phyloP scores from a whole-genome alignment of 2,888 invertebrate genomes.

The Nomada ruficornis region DNA sequence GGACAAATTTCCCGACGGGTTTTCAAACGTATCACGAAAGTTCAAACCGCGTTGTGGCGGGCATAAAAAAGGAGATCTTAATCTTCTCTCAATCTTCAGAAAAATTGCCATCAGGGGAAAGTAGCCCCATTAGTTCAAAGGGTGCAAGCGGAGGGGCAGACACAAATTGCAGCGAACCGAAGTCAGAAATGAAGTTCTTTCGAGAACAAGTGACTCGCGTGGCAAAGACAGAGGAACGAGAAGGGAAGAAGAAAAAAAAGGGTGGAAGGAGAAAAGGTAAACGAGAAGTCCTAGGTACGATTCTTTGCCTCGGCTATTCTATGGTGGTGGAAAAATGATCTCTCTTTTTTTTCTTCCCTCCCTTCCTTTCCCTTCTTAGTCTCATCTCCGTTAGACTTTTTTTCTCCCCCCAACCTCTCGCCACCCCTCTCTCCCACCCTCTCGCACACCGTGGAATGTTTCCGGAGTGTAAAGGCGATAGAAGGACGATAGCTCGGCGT shows the following conservation, averaged over 20 bases:
- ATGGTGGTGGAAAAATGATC: slow-evolving; percentile 48
- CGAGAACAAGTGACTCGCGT: slow-evolving; percentile 49
- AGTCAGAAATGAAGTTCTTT: slow-evolving; percentile 65
- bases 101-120: neutral
- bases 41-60: no score
- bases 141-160: neutral
- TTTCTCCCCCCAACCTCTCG: slow-evolving; percentile 1
- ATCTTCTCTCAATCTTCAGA: neutral
- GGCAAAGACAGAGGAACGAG: slow-evolving; percentile 51
- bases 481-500: slow-evolving; percentile 62
- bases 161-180: slow-evolving; percentile 41
- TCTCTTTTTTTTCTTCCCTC: slow-evolving; percentile 7
- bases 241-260: neutral
- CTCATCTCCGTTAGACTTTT: neutral
- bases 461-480: slow-evolving; percentile 52
- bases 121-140: slow-evolving; percentile 5
- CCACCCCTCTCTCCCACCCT: slow-evolving; percentile 7
- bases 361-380: neutral
- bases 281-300: slow-evolving; percentile 58
- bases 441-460: slow-evolving; percentile 33
- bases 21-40: no score
- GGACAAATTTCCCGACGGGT: no score
- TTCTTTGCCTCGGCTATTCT: slow-evolving; percentile 60
- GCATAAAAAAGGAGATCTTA: no score
- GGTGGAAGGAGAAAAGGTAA: slow-evolving; percentile 46